A percentile compares a stretch with the other conserved stretches of the same genome.
Conservation (phyloP, 2,797 vertebrate genomes). For the Rhynchotus rufescens region DNA sequence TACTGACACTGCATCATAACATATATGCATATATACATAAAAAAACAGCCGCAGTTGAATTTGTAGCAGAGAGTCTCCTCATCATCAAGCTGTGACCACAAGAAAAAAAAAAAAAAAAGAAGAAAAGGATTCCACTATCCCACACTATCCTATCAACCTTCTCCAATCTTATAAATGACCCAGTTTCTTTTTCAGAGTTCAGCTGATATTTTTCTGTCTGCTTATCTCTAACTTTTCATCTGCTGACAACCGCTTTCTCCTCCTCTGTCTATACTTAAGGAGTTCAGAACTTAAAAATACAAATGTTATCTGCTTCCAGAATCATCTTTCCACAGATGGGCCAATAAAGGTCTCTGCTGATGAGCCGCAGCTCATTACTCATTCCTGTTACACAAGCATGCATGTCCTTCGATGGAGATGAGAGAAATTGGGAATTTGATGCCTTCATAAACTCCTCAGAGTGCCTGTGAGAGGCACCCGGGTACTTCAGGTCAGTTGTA, state of each 20-base stretch:
- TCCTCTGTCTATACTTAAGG: not conserved
- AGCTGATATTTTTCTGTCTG: not conserved
- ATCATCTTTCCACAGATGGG: slow-evolving; percentile 1
- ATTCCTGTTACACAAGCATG: not conserved
- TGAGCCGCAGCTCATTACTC: not conserved
- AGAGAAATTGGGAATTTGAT: not conserved
- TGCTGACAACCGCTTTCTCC: not conserved
- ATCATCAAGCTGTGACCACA: not conserved
- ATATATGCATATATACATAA: not conserved
- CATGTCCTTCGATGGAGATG: not conserved
- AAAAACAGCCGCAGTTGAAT: not conserved
- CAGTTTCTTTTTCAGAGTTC: not conserved
- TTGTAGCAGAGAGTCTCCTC: not conserved
- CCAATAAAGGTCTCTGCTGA: slow-evolving; percentile 27
- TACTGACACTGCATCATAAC: not conserved
- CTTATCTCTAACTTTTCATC: slow-evolving; percentile 9
- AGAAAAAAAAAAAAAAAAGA: not conserved
- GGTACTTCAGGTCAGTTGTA: not conserved
- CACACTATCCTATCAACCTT: not conserved
- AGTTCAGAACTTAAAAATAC: not conserved
- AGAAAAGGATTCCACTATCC: not conserved
- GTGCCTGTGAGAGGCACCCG: not conserved
- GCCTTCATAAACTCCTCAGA: not conserved
- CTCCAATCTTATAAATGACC: not conserved
- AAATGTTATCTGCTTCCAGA: not conserved